Evolutionary conservation across 2,797 vertebrate genomes (phyloP).

Genomic region (Accipiter minullus): DNA sequence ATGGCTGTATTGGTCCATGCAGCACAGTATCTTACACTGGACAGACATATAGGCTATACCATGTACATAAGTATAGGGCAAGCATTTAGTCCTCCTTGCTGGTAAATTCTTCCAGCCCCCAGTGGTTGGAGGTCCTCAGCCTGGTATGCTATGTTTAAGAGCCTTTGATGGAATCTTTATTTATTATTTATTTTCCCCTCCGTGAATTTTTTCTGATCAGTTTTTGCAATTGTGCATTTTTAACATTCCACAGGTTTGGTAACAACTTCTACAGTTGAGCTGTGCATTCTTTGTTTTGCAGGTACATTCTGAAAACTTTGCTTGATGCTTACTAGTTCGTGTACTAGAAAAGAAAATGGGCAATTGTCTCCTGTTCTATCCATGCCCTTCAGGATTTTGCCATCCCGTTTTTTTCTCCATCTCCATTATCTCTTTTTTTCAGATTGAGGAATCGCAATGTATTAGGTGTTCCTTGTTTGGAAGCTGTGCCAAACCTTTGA

Average conservation of each 20-base stretch:
- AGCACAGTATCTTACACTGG: not conserved
- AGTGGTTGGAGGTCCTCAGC: not conserved
- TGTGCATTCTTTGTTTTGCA: not conserved
- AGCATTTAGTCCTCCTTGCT: not conserved
- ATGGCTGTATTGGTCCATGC: too few species aligned
- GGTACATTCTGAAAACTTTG: not conserved
- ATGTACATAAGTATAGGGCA: accelerated
- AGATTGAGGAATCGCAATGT: accelerated
- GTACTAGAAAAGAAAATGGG: not conserved
- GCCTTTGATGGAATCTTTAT: not conserved
- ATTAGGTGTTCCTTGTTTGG: not conserved
- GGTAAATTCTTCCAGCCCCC: not conserved
- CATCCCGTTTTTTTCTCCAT: not conserved
- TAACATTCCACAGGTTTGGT: not conserved
- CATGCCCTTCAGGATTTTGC: not conserved
- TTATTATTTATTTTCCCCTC: not conserved
- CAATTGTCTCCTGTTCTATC: not conserved
- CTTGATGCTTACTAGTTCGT: not conserved
- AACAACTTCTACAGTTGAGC: not conserved
- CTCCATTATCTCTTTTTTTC: not conserved
- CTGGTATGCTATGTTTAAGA: not conserved
- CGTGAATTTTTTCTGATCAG: accelerated
- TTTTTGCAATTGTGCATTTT: not conserved
- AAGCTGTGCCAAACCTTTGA: not conserved
- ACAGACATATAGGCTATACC: too few species aligned